Base-by-base conservation (phyloP, 92 coral and sea anemone genomes). In the Porites cylindrica region DNA sequence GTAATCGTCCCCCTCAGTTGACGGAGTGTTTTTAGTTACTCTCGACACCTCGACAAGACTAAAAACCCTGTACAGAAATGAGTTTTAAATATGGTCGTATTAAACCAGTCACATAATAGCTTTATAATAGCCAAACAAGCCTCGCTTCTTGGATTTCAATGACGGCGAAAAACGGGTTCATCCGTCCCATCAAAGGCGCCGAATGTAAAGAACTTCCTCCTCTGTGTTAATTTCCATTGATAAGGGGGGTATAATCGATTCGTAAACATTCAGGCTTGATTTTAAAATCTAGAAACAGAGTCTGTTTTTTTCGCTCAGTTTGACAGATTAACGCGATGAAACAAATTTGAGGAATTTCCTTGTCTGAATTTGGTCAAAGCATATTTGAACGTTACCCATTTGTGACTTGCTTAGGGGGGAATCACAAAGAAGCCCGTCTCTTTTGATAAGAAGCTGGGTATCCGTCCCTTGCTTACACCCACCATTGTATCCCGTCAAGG, bases 171-270 rank as follows among this genome's bases (percentile, higher is more conserved):
- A 29, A 58, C 14, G 66, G 20, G 47, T 38, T n/a, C 21, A 81
- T 81, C 85, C 66, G 85, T 81, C 18, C 51, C 76, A n/a, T 82
- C 86, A 82, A 82, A 82, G 86, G 18, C 24, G 62, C 51, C 32
- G 69, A 54, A 81, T n/a, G 18, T 51, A 54, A 69, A 56, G 47
- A 38, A 38, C 47, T 38, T 38, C 38, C 23, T 72, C 32, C 71
- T 23, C 9, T 6, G 62, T 9, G 56, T 8, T 8, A 8, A 18
- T 70, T 71, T 17, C 86, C 69, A 82, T 82, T 82, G 77, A 69
- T 62, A 23, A 62, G 80, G 80, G 87, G 80, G 87, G 81, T 83
- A 83, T 12, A 58, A 83, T 72, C 14, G 61, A 3, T 8, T 72
- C 38, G 29, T 82, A 61, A 71, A 14, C 50, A 72, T 19, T 24